Base-by-base conservation (phyloP, 2,888 invertebrate species). In the Drosophila macrospina region DNA sequence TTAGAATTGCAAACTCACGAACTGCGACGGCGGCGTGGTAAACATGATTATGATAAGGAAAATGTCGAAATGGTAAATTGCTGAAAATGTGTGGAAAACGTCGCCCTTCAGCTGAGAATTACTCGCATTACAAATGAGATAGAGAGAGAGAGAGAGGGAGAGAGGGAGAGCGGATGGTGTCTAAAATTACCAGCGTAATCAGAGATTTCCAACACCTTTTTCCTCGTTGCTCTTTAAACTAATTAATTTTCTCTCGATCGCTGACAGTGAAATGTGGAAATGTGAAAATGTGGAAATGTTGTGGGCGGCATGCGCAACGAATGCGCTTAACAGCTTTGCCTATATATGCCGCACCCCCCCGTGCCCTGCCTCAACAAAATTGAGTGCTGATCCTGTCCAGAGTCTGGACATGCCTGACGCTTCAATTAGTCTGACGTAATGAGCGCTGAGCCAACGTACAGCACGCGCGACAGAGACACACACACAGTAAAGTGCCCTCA, bases 121-220 rank as follows among this genome's bases (percentile, higher is more conserved):
- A 67, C 75, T 85, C 85, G 56, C 69, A 80, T 86, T 88, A 75
- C 86, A 82, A 57, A 50, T 26, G 15, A 26, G n/a, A 8, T 26
- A 28, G 28, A 7, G 30, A 20, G 16, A 8, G 30, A n/a, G 16
- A 7, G 3, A 1, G 24, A 8, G 16, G 11, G 16, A 16, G 16
- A 5, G 30, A 16, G 13, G 10, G 24, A 8, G n/a, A 6, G 5
- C 4, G 20, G 48, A 61, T 50, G 55, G 60, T 47, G 73, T 73
- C 68, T 85, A 79, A 68, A 83, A 83, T 86, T 83, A 83, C 83
- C 54, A 67, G 50, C 57, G 85, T 84, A 85, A 85, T 85, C 72
- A 78, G 86, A 85, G 86, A 85, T 86, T 85, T 84, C 84, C 84
- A 82, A 80, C 86, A 86, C 84, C 86, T 86, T 81, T 73, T 66